Evolutionary conservation across 2,797 vertebrate genomes (phyloP), one percentile per base, ranked within the genome.

Genomic region (Aplochiton taeniatus): DNA sequence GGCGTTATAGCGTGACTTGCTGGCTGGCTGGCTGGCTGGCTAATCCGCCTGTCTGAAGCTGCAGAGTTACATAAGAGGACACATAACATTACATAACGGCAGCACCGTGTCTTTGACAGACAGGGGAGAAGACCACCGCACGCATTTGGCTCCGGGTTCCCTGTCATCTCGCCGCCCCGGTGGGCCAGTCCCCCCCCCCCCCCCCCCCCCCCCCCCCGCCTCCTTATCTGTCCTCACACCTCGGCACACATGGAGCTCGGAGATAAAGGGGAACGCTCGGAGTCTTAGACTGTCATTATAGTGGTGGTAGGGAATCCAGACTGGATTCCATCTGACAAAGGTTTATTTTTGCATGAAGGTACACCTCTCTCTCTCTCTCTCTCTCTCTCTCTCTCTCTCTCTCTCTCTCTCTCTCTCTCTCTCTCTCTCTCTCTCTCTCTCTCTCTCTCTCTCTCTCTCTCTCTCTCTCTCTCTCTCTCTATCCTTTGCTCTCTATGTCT

Each of bases 61-160:
- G 84, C 83, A 82, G 80, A 53, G 58, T 87, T 89, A 87, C 44
- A 76, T 89, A 88, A 89, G 81, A 53, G 59, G 56, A 47, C 73
- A 73, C 56, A 58, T 67, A 53, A 55, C 4, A 76, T 88, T 87
- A 78, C 81, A 53, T 88, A 86, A 87, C 75, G 64, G 76, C 63
- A 56, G 3, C 31, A n/a, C 50, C 8, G 13, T 12, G 18, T 17
- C 31, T 31, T 6, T 31, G 71, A 31, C 31, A 6, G 31, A 6
- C 31, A 31, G 54, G 64, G 61, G 61, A 53, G 11, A 20, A 47
- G 67, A 55, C 67, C 62, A 54, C 72, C n/a, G n/a, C n/a, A n/a
- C n/a, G n/a, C n/a, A n/a, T 72, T 66, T 54, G 63, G 59, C 66
- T 56, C n/a, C 13, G 48, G 20, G 62, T n/a, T 19, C 8, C 9